A percentile compares a stretch with the other conserved stretches of the same genome.
These are phyloP conservation scores for Polietes domitor DNA, from an alignment of 2,888 invertebrate genomes.

Conservation along the genomic window DNA sequence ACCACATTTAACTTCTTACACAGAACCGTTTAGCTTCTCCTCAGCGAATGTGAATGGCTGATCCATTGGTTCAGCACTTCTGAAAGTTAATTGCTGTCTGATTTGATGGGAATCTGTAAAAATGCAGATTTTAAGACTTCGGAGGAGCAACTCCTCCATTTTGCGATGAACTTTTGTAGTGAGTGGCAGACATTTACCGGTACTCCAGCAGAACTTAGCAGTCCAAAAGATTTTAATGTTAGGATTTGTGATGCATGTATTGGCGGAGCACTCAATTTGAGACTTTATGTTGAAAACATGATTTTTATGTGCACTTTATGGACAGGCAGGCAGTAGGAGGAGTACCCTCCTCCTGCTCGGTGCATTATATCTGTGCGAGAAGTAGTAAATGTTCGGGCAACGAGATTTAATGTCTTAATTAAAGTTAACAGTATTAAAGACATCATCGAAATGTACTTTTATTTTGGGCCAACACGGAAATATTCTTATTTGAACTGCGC, in stretches of 20 bases:
- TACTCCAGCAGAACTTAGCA: too few species aligned
- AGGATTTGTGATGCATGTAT: background rate
- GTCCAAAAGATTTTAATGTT: constrained; percentile 65
- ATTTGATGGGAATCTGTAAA: constrained; percentile 67
- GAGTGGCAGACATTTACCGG: background rate
- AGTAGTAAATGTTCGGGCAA: constrained; percentile 23
- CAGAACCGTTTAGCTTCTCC: constrained; percentile 52
- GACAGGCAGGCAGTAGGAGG: constrained; percentile 15
- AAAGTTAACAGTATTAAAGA: constrained; percentile 73
- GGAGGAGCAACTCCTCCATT: constrained; percentile 55
- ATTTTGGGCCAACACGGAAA: too few species aligned
- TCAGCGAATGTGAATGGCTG: constrained; percentile 14
- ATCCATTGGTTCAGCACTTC: constrained; percentile 43
- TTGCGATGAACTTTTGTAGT: constrained; percentile 46
- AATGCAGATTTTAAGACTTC: constrained; percentile 41
- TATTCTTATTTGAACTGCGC: too few species aligned
- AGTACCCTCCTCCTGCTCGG: too few species aligned
- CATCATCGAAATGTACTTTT: constrained; percentile 55
- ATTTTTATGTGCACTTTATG: constrained; percentile 40
- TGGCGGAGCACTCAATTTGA: constrained; percentile 30
- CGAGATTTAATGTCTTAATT: constrained; percentile 77
- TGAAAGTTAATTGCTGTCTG: constrained; percentile 70
- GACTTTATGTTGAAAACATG: constrained; percentile 69
- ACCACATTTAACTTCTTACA: background rate
- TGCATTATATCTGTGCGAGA: background rate